phyloP scores from a whole-genome alignment of 2,113 vertebrate species.

The Sceloporus tristichus region DNA sequence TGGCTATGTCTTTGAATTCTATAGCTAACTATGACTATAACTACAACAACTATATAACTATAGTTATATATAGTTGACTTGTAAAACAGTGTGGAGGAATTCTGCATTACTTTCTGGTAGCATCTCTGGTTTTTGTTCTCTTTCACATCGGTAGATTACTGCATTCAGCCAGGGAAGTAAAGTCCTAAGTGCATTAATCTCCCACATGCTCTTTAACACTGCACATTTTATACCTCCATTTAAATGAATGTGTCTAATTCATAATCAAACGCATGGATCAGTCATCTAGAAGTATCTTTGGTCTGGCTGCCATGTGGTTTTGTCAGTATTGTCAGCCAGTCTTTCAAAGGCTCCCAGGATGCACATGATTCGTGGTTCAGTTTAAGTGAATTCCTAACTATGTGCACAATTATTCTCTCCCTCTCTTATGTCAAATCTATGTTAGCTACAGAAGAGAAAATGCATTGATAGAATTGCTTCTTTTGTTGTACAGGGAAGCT shows the following conservation, averaged over 20 bases:
- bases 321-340: background rate
- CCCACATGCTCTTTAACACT: constrained; percentile 4
- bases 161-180: constrained; percentile 1
- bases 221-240: constrained; percentile 11
- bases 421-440: background rate
- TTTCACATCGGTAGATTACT: too few species aligned
- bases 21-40: too few species aligned
- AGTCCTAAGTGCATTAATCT: background rate
- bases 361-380: background rate
- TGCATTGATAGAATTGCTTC: background rate
- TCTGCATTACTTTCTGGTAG: background rate
- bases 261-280: background rate
- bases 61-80: background rate
- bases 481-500: background rate
- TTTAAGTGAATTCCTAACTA: background rate
- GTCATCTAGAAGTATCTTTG: background rate
- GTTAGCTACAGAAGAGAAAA: constrained; percentile 22
- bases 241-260: background rate
- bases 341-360: background rate
- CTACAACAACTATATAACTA: too few species aligned
- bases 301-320: background rate
- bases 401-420: background rate
- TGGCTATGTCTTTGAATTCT: too few species aligned
- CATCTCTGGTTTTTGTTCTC: background rate
- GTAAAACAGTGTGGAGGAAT: background rate